phyloP scores from a whole-genome alignment of 2,888 invertebrate species.

The Acrocera orbiculus region DNA sequence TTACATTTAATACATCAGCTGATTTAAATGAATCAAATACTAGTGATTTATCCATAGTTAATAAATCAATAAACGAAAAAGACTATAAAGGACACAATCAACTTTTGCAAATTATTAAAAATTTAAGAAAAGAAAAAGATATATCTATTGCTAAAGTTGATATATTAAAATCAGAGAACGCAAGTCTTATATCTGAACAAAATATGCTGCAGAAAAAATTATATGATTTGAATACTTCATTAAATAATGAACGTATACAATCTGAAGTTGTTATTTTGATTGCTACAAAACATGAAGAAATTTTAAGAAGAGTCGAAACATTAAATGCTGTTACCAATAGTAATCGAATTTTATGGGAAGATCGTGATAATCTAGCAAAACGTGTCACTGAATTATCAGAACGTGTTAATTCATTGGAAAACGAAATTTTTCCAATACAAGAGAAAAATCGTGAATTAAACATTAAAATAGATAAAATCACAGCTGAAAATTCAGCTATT shows the following conservation, averaged over 20 bases:
- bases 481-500: conserved; percentile 59
- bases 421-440: conserved; percentile 58
- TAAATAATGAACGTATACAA: conserved; percentile 53
- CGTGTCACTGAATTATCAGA: conserved; percentile 49
- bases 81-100: conserved; percentile 56
- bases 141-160: conserved; percentile 70
- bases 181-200: conserved; percentile 56
- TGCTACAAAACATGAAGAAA: conserved; percentile 67
- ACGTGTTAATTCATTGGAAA: conserved; percentile 44
- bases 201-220: conserved; percentile 54
- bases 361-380: conserved; percentile 50
- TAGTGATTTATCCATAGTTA: too few relatives aligned
- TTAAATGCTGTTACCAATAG: conserved; percentile 85
- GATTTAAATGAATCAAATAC: conserved; percentile 35
- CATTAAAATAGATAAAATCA: conserved; percentile 49
- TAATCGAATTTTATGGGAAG: conserved; percentile 72
- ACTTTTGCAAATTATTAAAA: conserved; percentile 70
- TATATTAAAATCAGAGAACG: conserved; percentile 66
- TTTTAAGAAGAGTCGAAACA: conserved; percentile 77
- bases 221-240: conserved; percentile 47
- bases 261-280: conserved; percentile 60
- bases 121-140: conserved; percentile 78
- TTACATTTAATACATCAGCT: conserved; percentile 18
- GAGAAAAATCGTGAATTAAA: conserved; percentile 54
- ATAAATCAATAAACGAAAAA: conserved; percentile 46